A percentile compares a stretch with the other conserved stretches of the same genome.
Conservation (phyloP, 23 tunicate genomes). For the Oikopleura vanhoeffeni region DNA sequence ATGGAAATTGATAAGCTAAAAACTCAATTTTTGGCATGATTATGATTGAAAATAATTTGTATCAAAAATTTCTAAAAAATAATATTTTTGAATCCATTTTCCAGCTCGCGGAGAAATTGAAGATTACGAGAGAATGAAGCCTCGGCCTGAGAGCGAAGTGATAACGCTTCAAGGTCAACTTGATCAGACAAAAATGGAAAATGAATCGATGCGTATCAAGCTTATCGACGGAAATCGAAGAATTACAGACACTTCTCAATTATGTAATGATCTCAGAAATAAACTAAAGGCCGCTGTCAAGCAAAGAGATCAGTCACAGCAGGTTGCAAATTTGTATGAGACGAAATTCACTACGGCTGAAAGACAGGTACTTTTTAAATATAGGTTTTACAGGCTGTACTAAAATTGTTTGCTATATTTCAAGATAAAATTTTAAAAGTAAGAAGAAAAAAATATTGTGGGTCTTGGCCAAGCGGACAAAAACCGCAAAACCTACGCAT, state of each 20-base stretch:
- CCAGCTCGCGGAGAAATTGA: constrained; percentile 13
- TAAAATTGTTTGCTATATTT: too few relatives aligned
- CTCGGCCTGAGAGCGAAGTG: not conserved
- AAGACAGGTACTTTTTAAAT: too few relatives aligned
- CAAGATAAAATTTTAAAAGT: too few relatives aligned
- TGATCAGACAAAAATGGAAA: not conserved
- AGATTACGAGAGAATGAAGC: constrained; percentile 15
- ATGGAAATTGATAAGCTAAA: too few relatives aligned
- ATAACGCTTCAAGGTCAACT: not conserved
- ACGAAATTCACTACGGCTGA: not conserved
- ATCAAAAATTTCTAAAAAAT: too few relatives aligned
- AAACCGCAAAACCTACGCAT: too few relatives aligned
- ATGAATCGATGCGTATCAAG: not conserved
- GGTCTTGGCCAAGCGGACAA: too few relatives aligned
- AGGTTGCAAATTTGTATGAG: not conserved
- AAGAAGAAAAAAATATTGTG: too few relatives aligned
- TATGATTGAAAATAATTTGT: too few relatives aligned
- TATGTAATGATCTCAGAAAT: not conserved
- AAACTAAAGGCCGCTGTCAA: not conserved
- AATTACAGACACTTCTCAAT: not conserved
- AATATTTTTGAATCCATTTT: too few relatives aligned
- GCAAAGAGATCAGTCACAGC: not conserved
- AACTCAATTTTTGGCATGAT: too few relatives aligned
- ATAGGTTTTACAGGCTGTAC: too few relatives aligned
- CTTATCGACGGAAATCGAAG: not conserved